phyloP scores from a whole-genome alignment of 2,888 invertebrate species.

The Lagria hirta region DNA sequence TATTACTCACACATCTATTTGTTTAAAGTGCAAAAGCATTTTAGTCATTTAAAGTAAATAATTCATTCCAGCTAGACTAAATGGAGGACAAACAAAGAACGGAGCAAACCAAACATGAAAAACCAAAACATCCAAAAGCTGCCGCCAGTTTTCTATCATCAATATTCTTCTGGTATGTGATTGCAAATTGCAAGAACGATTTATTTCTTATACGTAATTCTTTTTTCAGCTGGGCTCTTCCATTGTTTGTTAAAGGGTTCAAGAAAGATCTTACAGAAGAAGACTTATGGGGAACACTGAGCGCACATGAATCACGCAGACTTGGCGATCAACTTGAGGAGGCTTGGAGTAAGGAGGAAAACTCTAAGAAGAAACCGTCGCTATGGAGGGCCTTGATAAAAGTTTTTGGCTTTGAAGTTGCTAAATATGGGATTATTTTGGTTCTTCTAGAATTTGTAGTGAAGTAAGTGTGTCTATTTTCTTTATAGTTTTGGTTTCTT shows the following conservation, averaged over 20 bases:
- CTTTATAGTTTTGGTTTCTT: no score
- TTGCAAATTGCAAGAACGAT: not conserved
- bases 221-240: conserved; percentile 56
- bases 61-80: no score
- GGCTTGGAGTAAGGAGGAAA: conserved; percentile 43
- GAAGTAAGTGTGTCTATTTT: conserved; percentile 35
- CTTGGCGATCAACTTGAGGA: conserved; percentile 54
- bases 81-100: conserved; percentile 17
- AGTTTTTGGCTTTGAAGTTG: conserved; percentile 41
- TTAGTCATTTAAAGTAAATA: no score
- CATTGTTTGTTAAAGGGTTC: conserved; percentile 56
- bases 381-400: conserved; percentile 42
- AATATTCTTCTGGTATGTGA: conserved; percentile 13
- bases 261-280: conserved; percentile 55
- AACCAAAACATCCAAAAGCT: conserved; percentile 9
- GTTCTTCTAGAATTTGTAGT: conserved; percentile 40
- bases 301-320: conserved; percentile 52
- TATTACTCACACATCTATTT: no score
- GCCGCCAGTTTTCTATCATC: conserved; percentile 8
- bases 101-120: not conserved
- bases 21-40: no score
- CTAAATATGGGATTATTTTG: conserved; percentile 37
- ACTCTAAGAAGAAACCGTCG: conserved; percentile 36
- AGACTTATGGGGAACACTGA: conserved; percentile 56
- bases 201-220: not conserved